phyloP scores from a whole-genome alignment of 2,797 vertebrate genomes.

The Rhabdomys pumilio region DNA sequence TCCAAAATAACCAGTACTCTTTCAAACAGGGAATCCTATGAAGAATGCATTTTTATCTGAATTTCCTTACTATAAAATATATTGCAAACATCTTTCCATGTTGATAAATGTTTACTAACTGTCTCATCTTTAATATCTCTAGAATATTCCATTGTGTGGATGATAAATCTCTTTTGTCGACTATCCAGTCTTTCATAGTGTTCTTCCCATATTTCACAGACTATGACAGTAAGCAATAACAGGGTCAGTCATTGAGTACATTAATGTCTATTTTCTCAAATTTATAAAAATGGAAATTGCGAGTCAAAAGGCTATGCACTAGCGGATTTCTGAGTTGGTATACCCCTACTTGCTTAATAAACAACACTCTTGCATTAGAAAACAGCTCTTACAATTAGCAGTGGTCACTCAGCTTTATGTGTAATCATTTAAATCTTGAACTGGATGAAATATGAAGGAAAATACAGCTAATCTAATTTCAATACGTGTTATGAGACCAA shows the following conservation, averaged over 20 bases:
- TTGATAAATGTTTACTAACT: constrained; percentile 64
- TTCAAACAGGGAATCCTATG: constrained; percentile 65
- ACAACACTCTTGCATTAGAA: constrained; percentile 61
- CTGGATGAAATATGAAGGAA: constrained; percentile 54
- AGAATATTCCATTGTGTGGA: constrained; percentile 60
- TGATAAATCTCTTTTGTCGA: constrained; percentile 46
- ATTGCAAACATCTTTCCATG: constrained; percentile 56
- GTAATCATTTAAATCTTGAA: constrained; percentile 50
- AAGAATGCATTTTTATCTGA: constrained; percentile 49
- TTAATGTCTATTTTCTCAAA: constrained; percentile 65
- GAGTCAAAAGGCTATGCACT: constrained; percentile 44
- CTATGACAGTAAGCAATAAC: constrained; percentile 40
- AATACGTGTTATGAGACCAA: constrained; percentile 49
- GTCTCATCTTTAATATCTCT: constrained; percentile 62
- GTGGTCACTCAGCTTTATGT: constrained; percentile 58
- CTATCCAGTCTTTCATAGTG: neutral
- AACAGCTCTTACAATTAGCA: constrained; percentile 52
- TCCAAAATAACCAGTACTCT: constrained; percentile 61
- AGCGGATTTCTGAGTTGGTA: constrained; percentile 63
- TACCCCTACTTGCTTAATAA: constrained; percentile 38
- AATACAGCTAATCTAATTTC: neutral
- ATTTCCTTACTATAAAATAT: constrained; percentile 72
- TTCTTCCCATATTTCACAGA: constrained; percentile 59
- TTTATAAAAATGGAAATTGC: constrained; percentile 53
- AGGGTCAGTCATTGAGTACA: constrained; percentile 26